Evolutionary conservation across 35 echinoderm and acorn worm genomes (phyloP).

Genomic region (Acanthaster planci): DNA sequence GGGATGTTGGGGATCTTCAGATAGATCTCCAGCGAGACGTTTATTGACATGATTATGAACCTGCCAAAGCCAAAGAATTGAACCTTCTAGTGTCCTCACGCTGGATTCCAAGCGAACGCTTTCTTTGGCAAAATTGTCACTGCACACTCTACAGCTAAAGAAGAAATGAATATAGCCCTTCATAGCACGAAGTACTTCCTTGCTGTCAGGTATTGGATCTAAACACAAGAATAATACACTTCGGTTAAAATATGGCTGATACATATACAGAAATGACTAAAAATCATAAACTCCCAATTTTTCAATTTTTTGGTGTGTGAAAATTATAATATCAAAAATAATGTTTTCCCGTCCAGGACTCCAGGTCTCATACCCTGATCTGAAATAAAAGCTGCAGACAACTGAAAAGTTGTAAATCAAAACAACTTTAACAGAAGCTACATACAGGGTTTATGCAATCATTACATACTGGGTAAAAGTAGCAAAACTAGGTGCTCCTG

Average conservation of each 20-base stretch:
- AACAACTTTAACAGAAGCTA: no score
- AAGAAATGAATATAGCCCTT: conserved; percentile 77
- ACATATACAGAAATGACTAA: background rate
- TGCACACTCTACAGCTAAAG: conserved; percentile 84
- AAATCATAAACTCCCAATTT: background rate
- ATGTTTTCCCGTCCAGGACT: no score
- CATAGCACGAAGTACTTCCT: conserved; percentile 86
- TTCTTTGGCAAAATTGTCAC: conserved; percentile 87
- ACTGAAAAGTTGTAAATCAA: no score
- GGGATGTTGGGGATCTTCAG: conserved; percentile 79
- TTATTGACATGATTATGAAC: conserved; percentile 85
- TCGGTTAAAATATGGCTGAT: background rate
- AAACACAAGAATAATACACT: conserved; percentile 11
- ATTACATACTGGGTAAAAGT: no score
- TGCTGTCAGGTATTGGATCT: conserved; percentile 67
- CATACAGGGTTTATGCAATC: no score
- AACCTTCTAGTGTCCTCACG: conserved; percentile 59
- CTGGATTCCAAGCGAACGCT: conserved; percentile 38
- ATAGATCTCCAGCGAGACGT: conserved; percentile 70
- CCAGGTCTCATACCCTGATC: no score
- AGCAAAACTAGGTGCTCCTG: no score
- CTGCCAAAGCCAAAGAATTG: conserved; percentile 88
- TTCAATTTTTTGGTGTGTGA: no score
- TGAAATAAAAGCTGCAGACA: no score
- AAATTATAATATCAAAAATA: no score